Evolutionary conservation across 2,797 vertebrate species (phyloP), one percentile per base, ranked within the genome.

Genomic region (Gallinago stenura): DNA sequence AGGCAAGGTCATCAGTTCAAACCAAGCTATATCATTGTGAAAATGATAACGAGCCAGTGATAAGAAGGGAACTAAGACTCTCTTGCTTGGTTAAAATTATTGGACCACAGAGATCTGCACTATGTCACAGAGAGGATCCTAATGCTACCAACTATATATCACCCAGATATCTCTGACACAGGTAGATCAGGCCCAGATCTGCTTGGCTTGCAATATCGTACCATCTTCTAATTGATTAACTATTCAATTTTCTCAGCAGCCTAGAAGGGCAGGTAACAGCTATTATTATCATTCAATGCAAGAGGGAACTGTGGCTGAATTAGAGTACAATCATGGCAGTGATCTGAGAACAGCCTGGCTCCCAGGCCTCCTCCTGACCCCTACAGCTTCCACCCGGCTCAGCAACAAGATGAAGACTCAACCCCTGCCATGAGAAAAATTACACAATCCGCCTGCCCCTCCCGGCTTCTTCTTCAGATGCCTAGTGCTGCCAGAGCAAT

Each of bases 171-270:
- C 50, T 73, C 30, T 1, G 4, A 45, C 51, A 82, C 86, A 88
- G 51, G 39, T 33, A 90, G 25, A 58, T 62, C 65, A 93, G 65
- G 65, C 10, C 33, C 35, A 91, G 61, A 89, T 85, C 33, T 91
- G 61, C 61, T 89, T 89, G 48, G 19, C 31, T 87, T 82, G 70
- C 80, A 90, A 37, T 64, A 94, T 77, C 66, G 50, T 73, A 41
- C 18, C 8, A 68, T 77, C 78, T 87, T 90, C 85, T 90, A 54
- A 83, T 57, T 87, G 86, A 87, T 82, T 93, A 96, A 64, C 77
- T 77, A n/a, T 77, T 93, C 51, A 19, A 68, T 88, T 79, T 93
- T 95, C 88, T 91, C 80, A 89, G 80, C 87, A 93, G 56, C 48
- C 75, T 37, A 45, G 80, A 84, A 95, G 45, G 39, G 61, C 65